phyloP scores from a whole-genome alignment of 2,888 invertebrate species.

The Cheilosia scutellata region DNA sequence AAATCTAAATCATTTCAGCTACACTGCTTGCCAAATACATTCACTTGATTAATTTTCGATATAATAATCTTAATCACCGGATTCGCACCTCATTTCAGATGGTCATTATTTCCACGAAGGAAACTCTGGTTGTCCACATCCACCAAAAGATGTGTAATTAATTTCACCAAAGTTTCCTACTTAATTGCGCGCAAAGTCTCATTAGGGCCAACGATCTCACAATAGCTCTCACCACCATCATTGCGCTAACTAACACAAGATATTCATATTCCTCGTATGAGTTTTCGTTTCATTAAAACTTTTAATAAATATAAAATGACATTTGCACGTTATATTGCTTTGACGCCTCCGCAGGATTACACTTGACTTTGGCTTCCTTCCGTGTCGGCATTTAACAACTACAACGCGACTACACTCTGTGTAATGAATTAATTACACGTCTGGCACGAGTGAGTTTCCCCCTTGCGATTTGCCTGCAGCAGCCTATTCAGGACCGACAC shows the following conservation, averaged over 20 bases:
- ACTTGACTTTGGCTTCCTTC: slow-evolving; percentile 52
- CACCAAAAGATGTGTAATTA: slow-evolving; percentile 55
- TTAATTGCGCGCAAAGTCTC: slow-evolving; percentile 52
- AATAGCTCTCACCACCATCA: slow-evolving; percentile 30
- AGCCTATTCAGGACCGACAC: slow-evolving; percentile 45
- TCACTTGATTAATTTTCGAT: slow-evolving; percentile 45
- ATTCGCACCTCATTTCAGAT: slow-evolving; percentile 37
- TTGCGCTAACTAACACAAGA: slow-evolving; percentile 9
- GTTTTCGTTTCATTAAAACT: slow-evolving; percentile 66
- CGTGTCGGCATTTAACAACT: slow-evolving; percentile 22
- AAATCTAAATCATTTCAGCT: slow-evolving; percentile 17
- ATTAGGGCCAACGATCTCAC: slow-evolving; percentile 49
- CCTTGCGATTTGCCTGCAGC: slow-evolving; percentile 37
- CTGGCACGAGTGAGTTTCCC: slow-evolving; percentile 51
- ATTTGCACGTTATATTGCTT: slow-evolving; percentile 54
- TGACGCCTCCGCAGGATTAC: slow-evolving; percentile 49
- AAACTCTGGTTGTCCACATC: slow-evolving; percentile 4
- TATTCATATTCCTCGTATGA: slow-evolving; percentile 36
- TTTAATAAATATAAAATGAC: slow-evolving; percentile 65
- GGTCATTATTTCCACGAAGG: slow-evolving; percentile 30
- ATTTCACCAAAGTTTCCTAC: slow-evolving; percentile 47
- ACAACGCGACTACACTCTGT: slow-evolving; percentile 41
- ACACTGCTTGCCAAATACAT: slow-evolving; percentile 21
- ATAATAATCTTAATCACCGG: slow-evolving; percentile 57
- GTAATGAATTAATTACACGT: slow-evolving; percentile 62